These are phyloP conservation scores for Mantis religiosa DNA, from an alignment of 2,888 invertebrate species.

Conservation along the genomic window DNA sequence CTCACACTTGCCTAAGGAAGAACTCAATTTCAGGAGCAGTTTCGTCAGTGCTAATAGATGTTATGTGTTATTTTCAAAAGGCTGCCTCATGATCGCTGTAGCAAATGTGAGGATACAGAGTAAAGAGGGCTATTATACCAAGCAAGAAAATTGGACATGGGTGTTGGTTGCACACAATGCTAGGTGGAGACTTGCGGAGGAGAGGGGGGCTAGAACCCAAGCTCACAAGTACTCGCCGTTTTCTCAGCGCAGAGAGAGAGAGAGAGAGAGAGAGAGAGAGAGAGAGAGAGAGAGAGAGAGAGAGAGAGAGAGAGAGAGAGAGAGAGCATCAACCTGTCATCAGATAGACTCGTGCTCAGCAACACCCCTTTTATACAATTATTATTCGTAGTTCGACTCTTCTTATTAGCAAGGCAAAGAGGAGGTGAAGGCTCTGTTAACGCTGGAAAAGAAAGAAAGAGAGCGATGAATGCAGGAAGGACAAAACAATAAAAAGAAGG, in stretches of 20 bases:
- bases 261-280: not conserved
- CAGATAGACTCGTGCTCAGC: not conserved
- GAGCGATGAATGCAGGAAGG: not conserved
- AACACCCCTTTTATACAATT: slow-evolving; percentile 3
- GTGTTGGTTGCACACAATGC: slow-evolving; percentile 16
- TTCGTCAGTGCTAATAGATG: not conserved
- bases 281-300: not conserved
- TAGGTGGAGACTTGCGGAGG: not conserved
- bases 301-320: not conserved
- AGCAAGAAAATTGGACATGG: slow-evolving; percentile 15
- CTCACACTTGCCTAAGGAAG: not conserved
- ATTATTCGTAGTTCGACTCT: not conserved
- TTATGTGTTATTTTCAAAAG: not conserved
- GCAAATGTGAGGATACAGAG: not conserved
- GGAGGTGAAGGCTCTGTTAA: not conserved
- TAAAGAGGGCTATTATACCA: not conserved
- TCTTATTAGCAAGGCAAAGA: not conserved
- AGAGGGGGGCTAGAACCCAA: not conserved
- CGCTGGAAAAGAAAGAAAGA: not conserved
- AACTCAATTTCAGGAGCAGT: not conserved
- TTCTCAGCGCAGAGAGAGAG: not conserved
- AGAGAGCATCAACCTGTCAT: not conserved
- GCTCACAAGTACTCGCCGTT: not conserved
- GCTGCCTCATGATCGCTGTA: not conserved
- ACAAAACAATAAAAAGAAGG: not conserved